A percentile compares a stretch with the other conserved stretches of the same genome.
Conservation (phyloP, 1,140 invertebrate genomes). For the Calliopsis andreniformis region DNA sequence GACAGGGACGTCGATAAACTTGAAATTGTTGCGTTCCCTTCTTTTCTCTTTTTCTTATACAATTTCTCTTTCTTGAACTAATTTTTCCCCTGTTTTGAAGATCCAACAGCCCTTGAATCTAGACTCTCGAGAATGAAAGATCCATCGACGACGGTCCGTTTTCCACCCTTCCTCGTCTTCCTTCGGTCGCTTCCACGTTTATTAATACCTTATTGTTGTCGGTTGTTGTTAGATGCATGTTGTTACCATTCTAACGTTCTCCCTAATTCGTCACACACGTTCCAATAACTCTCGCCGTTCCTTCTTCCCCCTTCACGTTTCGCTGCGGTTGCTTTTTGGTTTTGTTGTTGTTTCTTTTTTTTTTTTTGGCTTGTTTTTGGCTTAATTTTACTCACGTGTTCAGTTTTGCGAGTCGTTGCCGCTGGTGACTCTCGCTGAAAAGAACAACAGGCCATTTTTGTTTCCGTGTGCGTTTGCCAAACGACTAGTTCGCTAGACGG, state of each 20-base stretch:
- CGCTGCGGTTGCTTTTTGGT: not conserved
- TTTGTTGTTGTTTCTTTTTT: slow-evolving; percentile 25
- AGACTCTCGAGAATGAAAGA: not conserved
- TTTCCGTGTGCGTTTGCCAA: slow-evolving; percentile 11
- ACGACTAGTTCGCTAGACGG: not conserved
- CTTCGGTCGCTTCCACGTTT: not conserved
- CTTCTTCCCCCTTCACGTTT: not conserved
- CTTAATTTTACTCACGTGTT: slow-evolving; percentile 59
- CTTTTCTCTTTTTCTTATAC: not conserved
- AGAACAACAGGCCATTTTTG: slow-evolving; percentile 69
- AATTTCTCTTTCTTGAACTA: not conserved
- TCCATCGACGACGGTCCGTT: not conserved
- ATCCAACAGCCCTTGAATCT: not conserved
- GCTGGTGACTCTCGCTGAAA: slow-evolving; percentile 77
- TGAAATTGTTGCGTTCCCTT: slow-evolving; percentile 3
- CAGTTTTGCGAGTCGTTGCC: slow-evolving; percentile 74
- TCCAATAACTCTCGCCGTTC: not conserved
- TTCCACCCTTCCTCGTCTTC: not conserved
- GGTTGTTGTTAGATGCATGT: not conserved
- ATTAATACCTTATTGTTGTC: not conserved
- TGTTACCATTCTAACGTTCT: not conserved
- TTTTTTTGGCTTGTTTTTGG: slow-evolving; percentile 15
- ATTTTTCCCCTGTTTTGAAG: not conserved
- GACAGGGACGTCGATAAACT: slow-evolving; percentile 1
- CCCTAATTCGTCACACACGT: not conserved